Evolutionary conservation across 2,888 invertebrate genomes (phyloP).

Genomic region (Pterobdella sp.): DNA sequence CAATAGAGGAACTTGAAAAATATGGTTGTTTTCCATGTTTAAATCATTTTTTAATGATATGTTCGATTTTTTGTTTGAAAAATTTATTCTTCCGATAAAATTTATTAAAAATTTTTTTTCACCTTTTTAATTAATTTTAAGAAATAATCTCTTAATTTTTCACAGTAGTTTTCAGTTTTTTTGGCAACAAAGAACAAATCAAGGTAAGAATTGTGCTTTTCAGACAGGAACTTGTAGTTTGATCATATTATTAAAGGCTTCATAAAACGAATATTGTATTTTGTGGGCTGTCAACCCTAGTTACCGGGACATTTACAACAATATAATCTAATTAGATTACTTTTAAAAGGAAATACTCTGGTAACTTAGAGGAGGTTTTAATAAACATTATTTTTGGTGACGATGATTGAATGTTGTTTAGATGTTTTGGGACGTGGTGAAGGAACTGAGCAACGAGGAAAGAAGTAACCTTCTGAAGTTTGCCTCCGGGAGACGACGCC

Average conservation of each 20-base stretch:
- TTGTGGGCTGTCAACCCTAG: too few relatives aligned
- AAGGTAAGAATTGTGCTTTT: background rate
- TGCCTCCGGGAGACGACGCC: conserved; percentile 48
- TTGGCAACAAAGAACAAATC: background rate
- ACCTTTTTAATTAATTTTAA: too few relatives aligned
- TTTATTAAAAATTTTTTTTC: too few relatives aligned
- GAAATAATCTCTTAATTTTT: conserved; percentile 1
- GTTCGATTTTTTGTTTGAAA: background rate
- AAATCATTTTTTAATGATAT: background rate
- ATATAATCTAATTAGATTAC: too few relatives aligned
- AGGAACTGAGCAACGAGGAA: conserved; percentile 49
- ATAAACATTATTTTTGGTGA: too few relatives aligned
- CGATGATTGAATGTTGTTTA: background rate
- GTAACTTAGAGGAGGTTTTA: too few relatives aligned
- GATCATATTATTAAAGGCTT: too few relatives aligned
- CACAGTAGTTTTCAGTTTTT: conserved; percentile 13
- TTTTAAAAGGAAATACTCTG: too few relatives aligned
- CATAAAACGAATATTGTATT: too few relatives aligned
- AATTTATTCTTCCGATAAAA: too few relatives aligned
- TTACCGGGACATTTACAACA: too few relatives aligned
- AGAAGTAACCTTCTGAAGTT: conserved; percentile 49
- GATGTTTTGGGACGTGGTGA: conserved; percentile 47
- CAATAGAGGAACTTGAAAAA: conserved; percentile 45
- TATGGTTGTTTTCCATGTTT: conserved; percentile 22
- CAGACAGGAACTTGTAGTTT: too few relatives aligned